Base-by-base conservation (phyloP, 2,797 vertebrate genomes). In the Microctenopoma stevenorrisi region DNA sequence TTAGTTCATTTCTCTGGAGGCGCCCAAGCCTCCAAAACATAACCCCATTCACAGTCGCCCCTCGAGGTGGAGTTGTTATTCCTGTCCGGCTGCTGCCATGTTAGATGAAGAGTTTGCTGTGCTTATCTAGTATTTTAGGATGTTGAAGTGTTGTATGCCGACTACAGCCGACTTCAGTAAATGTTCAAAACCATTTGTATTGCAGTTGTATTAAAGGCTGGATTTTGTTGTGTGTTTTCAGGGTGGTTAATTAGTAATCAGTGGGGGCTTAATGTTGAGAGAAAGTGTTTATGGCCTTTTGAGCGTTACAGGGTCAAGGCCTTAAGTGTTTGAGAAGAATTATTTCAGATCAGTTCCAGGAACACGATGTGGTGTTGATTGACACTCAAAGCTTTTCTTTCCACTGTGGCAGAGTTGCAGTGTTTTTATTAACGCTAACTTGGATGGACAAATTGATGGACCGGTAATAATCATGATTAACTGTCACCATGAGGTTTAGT, bases 1-100 rank as follows among this genome's bases (percentile, higher is more conserved):
- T 74, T 72, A 71, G 88, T 76, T 84, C 78, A 81, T 52, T 78
- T 85, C 75, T 51, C 68, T 79, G 73, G 67, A 72, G 78, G 81
- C 73, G 87, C 82, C 74, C 57, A 40, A 77, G 50, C 51, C 79
- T 81, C 37, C 12, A 63, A 73, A 63, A 49, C 35, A 73, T 72
- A 79, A 81, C 75, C 71, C 73, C 40, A 69, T 83, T 74, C 49
- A 46, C 76, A 81, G 63, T 65, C 65, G 47, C 79, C 28, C 48
- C 37, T 68, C 53, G 57, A 66, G 61, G 64, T 62, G 58, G 16
- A 71, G 51, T 68, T 72, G 62, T 72, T 79, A 52, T 65, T 73
- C 57, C 64, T 76, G 60, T 69, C 57, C 56, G 50, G 59, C 76
- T 78, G 68, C 49, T 60, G 43, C 30, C n/a, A 50, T 43, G n/a